Conservation (phyloP, 2,888 invertebrate species). For the Ptilodon capucinus region DNA sequence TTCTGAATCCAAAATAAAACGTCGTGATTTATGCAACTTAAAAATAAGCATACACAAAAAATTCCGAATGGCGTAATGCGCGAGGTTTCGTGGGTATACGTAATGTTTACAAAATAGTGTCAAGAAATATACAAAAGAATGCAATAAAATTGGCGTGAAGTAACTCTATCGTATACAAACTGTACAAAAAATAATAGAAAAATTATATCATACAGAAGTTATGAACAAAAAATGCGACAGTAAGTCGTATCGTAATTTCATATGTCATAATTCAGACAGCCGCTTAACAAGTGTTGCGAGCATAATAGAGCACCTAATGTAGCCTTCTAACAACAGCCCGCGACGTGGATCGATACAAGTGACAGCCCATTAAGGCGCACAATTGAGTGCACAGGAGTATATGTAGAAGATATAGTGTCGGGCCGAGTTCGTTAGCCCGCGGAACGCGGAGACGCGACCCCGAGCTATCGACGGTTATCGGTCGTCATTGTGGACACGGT, state of each 20-base stretch:
- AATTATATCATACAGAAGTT: too few species aligned
- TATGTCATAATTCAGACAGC: slow-evolving; percentile 16
- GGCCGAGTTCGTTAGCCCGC: slow-evolving; percentile 62
- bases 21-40: not conserved
- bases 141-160: too few species aligned
- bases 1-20: not conserved
- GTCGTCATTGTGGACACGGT: slow-evolving; percentile 43
- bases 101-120: not conserved
- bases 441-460: slow-evolving; percentile 48
- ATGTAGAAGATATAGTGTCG: slow-evolving; percentile 38
- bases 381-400: slow-evolving; percentile 39
- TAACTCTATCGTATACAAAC: too few species aligned
- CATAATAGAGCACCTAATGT: slow-evolving; percentile 34
- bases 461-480: slow-evolving; percentile 57
- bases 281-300: slow-evolving; percentile 25
- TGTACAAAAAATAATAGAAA: not conserved
- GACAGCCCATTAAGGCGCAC: slow-evolving; percentile 43
- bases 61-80: not conserved
- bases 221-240: not conserved
- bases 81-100: too few species aligned
- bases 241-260: not conserved
- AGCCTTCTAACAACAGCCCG: slow-evolving; percentile 29
- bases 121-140: too few species aligned
- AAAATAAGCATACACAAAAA: not conserved
- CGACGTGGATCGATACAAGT: slow-evolving; percentile 40